Evolutionary conservation across 2,888 invertebrate species (phyloP).

Genomic region (Scaptodrosophila latifasciaeformis): DNA sequence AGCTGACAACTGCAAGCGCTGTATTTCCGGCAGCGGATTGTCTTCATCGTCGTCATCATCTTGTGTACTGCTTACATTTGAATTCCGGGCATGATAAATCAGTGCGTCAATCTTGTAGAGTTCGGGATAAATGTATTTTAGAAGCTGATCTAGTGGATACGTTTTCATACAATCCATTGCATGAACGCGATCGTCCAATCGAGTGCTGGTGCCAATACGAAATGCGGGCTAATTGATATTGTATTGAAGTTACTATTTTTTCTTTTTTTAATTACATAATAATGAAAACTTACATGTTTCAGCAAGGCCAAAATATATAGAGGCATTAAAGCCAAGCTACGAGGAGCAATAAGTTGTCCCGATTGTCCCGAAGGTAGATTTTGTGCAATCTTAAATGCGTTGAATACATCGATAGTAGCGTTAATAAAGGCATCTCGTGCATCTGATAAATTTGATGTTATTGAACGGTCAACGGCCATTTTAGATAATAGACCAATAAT

Average conservation of each 20-base stretch:
- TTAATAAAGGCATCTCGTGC: conserved; percentile 97
- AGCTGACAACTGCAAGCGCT: conserved; percentile 89
- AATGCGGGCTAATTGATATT: conserved; percentile 84
- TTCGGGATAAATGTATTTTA: conserved; percentile 93
- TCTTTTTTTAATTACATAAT: no score
- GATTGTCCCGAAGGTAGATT: conserved; percentile 79
- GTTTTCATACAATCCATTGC: conserved; percentile 96
- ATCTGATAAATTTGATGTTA: conserved; percentile 89
- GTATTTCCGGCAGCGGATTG: conserved; percentile 80
- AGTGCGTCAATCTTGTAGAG: conserved; percentile 90
- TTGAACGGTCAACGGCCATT: conserved; percentile 97
- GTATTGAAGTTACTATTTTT: no score
- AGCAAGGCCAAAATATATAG: conserved; percentile 91
- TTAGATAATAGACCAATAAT: conserved; percentile 94
- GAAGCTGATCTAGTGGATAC: conserved; percentile 85
- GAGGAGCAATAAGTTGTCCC: conserved; percentile 84
- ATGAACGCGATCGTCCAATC: conserved; percentile 93
- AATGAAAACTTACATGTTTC: conserved; percentile 83
- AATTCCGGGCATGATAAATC: conserved; percentile 75
- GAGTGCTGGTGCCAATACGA: conserved; percentile 89
- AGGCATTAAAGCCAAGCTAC: conserved; percentile 87
- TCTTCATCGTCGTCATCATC: conserved; percentile 68
- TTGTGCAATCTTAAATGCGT: conserved; percentile 82
- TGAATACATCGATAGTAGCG: conserved; percentile 92
- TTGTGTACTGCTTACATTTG: conserved; percentile 41